phyloP scores from a whole-genome alignment of 2,888 invertebrate species.

The Notodonta ziczac region DNA sequence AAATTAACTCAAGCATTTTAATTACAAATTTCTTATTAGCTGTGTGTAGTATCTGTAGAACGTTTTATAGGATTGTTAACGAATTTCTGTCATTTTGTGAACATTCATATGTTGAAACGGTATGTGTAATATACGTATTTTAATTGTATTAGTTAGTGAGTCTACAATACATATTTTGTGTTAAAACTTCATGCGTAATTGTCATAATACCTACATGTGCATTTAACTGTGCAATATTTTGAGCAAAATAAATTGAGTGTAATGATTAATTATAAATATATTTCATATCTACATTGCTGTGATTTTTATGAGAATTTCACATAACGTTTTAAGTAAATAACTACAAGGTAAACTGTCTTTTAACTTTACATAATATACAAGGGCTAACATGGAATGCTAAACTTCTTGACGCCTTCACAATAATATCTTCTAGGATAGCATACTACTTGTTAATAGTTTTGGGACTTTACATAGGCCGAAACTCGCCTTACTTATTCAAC shows the following conservation, averaged over 20 bases:
- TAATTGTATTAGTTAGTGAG: slow-evolving; percentile 15
- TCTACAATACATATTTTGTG: slow-evolving; percentile 23
- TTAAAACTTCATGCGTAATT: slow-evolving; percentile 29
- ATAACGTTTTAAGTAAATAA: slow-evolving; percentile 23
- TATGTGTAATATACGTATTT: slow-evolving; percentile 14
- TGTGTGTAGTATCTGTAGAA: slow-evolving; percentile 21
- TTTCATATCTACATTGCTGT: slow-evolving; percentile 4
- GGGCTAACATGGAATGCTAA: slow-evolving; percentile 58
- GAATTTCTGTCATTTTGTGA: no score
- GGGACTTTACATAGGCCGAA: slow-evolving; percentile 38
- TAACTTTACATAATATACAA: slow-evolving; percentile 52
- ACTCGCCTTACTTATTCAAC: slow-evolving; percentile 27
- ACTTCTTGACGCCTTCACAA: slow-evolving; percentile 38
- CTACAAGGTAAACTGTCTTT: slow-evolving; percentile 45
- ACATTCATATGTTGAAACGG: background rate
- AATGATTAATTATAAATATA: slow-evolving; percentile 13
- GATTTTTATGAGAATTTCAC: slow-evolving; percentile 30
- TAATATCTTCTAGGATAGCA: slow-evolving; percentile 30
- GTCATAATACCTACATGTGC: slow-evolving; percentile 20
- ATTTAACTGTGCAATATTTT: slow-evolving; percentile 19
- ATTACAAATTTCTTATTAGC: slow-evolving; percentile 12
- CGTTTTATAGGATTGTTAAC: no score
- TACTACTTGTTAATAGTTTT: slow-evolving; percentile 37
- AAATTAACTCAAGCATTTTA: slow-evolving; percentile 22
- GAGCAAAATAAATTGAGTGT: slow-evolving; percentile 37